Conservation (phyloP, 92 coral and sea anemone genomes). For the Porites rus region DNA sequence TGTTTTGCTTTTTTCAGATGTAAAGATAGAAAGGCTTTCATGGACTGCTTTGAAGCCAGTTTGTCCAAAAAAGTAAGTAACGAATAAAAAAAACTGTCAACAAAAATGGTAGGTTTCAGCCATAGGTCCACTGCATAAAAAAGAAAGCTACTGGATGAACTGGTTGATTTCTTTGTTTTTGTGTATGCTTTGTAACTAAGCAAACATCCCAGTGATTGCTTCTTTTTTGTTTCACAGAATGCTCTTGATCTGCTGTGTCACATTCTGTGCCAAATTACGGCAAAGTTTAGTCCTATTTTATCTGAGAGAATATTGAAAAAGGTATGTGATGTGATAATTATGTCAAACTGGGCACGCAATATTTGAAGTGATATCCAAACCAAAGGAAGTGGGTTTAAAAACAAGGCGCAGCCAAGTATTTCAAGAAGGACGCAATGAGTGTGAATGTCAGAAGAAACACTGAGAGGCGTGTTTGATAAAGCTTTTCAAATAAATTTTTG, state of each 20-base stretch:
- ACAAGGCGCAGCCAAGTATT: no score
- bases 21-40: slow-evolving; percentile 41
- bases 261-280: slow-evolving; percentile 59
- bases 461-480: no score
- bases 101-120: not conserved
- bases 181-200: not conserved
- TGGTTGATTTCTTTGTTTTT: not conserved
- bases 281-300: slow-evolving; percentile 21
- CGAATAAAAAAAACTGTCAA: not conserved
- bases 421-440: no score
- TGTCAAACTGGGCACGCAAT: not conserved
- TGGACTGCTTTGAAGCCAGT: slow-evolving; percentile 45
- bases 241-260: slow-evolving; percentile 62
- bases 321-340: slow-evolving; percentile 22
- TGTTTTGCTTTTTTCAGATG: slow-evolving; percentile 49
- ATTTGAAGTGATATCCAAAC: no score
- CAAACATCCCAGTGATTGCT: not conserved
- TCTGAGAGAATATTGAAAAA: slow-evolving; percentile 46
- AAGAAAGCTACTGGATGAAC: no score
- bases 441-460: no score
- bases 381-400: no score
- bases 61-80: slow-evolving; percentile 61
- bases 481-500: no score
- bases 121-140: not conserved
- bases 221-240: slow-evolving; percentile 39